Base-by-base conservation (phyloP, 2,797 vertebrate species). In the Enteromius unitaeniatus region DNA sequence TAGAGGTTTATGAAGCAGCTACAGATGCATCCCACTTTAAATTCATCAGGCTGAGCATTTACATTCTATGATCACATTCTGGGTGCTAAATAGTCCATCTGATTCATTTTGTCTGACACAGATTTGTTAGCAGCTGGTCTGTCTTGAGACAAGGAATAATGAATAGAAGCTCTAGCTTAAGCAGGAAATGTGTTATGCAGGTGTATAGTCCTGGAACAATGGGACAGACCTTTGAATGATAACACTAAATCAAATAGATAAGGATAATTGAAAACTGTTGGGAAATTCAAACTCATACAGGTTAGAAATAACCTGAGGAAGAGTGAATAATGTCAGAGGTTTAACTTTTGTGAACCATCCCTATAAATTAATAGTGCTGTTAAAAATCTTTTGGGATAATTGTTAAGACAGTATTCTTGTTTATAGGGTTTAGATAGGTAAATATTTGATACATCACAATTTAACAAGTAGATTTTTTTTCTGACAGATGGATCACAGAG, bases 401-500 rank as follows among this genome's bases (percentile, higher is more conserved):
- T 37, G 28, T 4, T 74, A 19, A 74, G 26, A 31, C 6, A 7
- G 11, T 53, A 37, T 72, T 49, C 23, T 26, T 1, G 26, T 45
- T 19, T 49, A 0, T 55, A 21, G 31, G 31, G 3, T 34, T 34
- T 40, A 53, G 73, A 37, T n/a, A 21, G 0, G 1, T 13, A 37
- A 75, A 75, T 23, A 37, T 58, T 75, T 2, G 5, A n/a, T 40
- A 74, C 10, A 3, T 55, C 31, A 75, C 31, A 73, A 14, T 2
- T 60, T 26, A 28, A 31, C 2, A 21, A 74, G 9, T 3, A 19
- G 5, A 55, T 75, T 58, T 67, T 76, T 31, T 55, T 53, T 60
- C 31, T n/a, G 19, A 5, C 89, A 99, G 98, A 68, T 99, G 98
- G 98, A 93, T 93, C 8, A 90, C 96, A 0, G 97, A 99, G 0